phyloP scores from a whole-genome alignment of 2,888 invertebrate species.

The Lacanobia wlatinum region DNA sequence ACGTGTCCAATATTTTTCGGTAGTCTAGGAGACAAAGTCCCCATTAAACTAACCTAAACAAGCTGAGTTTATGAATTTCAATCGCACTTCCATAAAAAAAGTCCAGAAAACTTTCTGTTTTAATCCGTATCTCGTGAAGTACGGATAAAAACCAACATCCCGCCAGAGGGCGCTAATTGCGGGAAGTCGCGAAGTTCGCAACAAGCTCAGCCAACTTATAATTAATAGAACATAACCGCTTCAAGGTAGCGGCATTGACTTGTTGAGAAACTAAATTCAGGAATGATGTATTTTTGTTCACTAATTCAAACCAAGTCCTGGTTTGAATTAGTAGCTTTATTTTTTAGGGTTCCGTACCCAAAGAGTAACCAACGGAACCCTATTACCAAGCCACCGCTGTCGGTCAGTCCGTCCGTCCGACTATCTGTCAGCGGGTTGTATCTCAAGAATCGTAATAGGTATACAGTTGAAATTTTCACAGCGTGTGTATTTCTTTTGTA shows the following conservation, averaged over 20 bases:
- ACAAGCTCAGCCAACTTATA: constrained; percentile 62
- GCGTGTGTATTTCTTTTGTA: too few relatives aligned
- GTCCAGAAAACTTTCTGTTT: constrained; percentile 4
- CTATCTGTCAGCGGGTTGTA: too few relatives aligned
- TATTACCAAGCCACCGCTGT: too few relatives aligned
- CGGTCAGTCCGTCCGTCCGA: too few relatives aligned
- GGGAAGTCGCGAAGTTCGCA: constrained; percentile 57
- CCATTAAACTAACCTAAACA: not conserved
- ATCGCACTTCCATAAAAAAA: constrained; percentile 9
- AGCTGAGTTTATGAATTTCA: not conserved
- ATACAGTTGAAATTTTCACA: too few relatives aligned
- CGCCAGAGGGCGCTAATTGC: constrained; percentile 57
- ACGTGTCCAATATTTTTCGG: too few relatives aligned
- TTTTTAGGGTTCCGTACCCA: too few relatives aligned
- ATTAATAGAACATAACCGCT: constrained; percentile 65
- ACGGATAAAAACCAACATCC: constrained; percentile 56
- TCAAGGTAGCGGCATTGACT: constrained; percentile 48
- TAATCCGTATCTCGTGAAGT: constrained; percentile 28
- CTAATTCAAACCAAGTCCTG: too few relatives aligned
- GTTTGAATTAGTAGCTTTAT: too few relatives aligned
- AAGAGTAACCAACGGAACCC: too few relatives aligned
- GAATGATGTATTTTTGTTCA: constrained; percentile 41
- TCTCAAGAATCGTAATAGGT: too few relatives aligned
- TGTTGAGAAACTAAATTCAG: constrained; percentile 51
- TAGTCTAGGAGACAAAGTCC: too few relatives aligned